Percentiles rank a stretch among this genome's conserved stretches.
Conservation (phyloP, 2,888 invertebrate genomes). For the Diogma glabrata region DNA sequence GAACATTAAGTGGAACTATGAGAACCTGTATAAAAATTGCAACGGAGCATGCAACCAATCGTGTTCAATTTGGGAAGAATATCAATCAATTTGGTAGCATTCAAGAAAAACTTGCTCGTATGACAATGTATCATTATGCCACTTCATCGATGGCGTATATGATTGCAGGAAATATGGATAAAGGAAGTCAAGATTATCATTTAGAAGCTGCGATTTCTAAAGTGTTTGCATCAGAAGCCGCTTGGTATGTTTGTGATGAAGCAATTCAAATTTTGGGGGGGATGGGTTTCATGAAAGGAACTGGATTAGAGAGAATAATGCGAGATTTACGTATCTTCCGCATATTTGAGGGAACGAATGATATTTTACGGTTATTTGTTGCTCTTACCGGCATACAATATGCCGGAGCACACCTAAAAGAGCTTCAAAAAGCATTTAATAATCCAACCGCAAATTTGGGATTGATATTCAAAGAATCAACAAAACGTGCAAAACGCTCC, state of each 20-base stretch:
- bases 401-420: slow-evolving; percentile 86
- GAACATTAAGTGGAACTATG: slow-evolving; percentile 88
- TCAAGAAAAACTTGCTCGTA: slow-evolving; percentile 88
- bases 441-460: slow-evolving; percentile 87
- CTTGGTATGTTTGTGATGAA: slow-evolving; percentile 95
- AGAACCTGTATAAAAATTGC: slow-evolving; percentile 75
- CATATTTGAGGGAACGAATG: slow-evolving; percentile 99
- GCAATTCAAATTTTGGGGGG: slow-evolving; percentile 95
- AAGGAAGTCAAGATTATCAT: slow-evolving; percentile 84
- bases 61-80: slow-evolving; percentile 81
- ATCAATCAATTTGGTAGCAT: slow-evolving; percentile 73
- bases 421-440: slow-evolving; percentile 85
- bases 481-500: slow-evolving; percentile 65
- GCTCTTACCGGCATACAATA: slow-evolving; percentile 91
- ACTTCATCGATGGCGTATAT: slow-evolving; percentile 90
- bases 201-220: slow-evolving; percentile 97
- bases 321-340: slow-evolving; percentile 94
- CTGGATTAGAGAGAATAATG: slow-evolving; percentile 83
- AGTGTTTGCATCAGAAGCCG: slow-evolving; percentile 88
- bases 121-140: slow-evolving; percentile 84
- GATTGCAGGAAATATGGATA: slow-evolving; percentile 95
- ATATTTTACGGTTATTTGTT: slow-evolving; percentile 90
- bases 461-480: slow-evolving; percentile 81
- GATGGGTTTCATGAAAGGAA: slow-evolving; percentile 91
- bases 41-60: slow-evolving; percentile 74